Percentiles rank a stretch among this genome's conserved stretches.
Conservation (phyloP, 2,113 vertebrate species). For the Cnemophilus loriae region DNA sequence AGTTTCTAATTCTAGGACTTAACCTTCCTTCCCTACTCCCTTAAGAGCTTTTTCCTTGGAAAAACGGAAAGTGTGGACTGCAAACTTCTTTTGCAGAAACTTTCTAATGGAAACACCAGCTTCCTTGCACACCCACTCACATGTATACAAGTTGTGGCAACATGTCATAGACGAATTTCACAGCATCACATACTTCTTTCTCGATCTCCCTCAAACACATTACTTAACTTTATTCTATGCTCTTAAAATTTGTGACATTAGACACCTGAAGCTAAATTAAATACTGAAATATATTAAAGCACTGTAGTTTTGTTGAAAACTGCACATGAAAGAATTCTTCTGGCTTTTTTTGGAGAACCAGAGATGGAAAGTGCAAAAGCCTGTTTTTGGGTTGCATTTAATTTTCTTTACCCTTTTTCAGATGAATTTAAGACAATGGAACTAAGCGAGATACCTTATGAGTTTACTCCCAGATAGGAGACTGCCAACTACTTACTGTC, state of each 20-base stretch:
- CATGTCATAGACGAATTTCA: not conserved
- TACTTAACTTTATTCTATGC: not conserved
- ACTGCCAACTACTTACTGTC: not conserved
- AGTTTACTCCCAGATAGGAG: not conserved
- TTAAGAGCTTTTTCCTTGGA: not conserved
- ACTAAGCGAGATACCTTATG: not conserved
- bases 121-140: not conserved
- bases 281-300: not conserved
- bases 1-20: not conserved
- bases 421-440: not conserved
- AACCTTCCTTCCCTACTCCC: not conserved
- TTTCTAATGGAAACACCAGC: not conserved
- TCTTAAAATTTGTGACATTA: not conserved
- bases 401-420: not conserved
- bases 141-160: not conserved
- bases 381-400: not conserved
- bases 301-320: not conserved
- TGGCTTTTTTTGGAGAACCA: not conserved
- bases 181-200: not conserved
- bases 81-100: not conserved
- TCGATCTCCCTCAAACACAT: not conserved
- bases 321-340: not conserved
- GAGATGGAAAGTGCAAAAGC: not conserved
- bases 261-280: not conserved
- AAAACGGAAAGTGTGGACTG: not conserved